Percentiles rank a stretch among this genome's conserved stretches.
Conservation (phyloP, 2,113 vertebrate species). For the Petrocephalus microphthalmus region DNA sequence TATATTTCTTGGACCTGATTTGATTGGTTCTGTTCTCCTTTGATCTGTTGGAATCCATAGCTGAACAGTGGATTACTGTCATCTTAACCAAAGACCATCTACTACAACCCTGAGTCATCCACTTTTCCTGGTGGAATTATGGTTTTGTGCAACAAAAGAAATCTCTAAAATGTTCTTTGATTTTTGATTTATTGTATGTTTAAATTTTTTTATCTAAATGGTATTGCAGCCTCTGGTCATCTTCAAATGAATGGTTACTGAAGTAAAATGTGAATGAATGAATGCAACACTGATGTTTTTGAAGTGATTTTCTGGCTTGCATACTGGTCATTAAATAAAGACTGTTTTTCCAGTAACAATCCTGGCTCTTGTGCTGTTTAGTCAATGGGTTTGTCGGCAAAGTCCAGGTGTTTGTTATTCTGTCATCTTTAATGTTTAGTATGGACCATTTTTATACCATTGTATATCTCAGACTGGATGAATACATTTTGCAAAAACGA, state of each 20-base stretch:
- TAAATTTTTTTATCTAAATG: slow-evolving; percentile 1
- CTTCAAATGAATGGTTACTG: neutral
- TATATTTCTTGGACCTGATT: neutral
- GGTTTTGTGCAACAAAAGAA: neutral
- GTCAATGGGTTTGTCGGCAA: neutral
- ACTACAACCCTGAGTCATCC: neutral
- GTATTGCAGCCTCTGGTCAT: neutral
- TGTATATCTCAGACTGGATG: neutral
- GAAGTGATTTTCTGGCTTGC: neutral
- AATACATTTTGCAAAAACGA: neutral
- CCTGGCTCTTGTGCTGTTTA: neutral
- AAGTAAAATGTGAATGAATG: neutral
- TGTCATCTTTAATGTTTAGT: slow-evolving; percentile 9
- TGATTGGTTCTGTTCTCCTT: neutral
- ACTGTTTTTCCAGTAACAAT: neutral
- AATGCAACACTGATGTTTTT: neutral
- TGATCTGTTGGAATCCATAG: neutral
- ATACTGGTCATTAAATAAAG: neutral
- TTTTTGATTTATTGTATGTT: neutral
- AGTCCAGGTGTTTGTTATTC: neutral
- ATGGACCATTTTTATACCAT: neutral
- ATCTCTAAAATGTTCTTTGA: neutral
- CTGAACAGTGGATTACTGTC: neutral
- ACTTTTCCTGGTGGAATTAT: neutral
- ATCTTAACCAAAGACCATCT: slow-evolving; percentile 11